Evolutionary conservation across 2,888 invertebrate species (phyloP), one percentile per base, ranked within the genome.

Genomic region (Flexamia atlantica): DNA sequence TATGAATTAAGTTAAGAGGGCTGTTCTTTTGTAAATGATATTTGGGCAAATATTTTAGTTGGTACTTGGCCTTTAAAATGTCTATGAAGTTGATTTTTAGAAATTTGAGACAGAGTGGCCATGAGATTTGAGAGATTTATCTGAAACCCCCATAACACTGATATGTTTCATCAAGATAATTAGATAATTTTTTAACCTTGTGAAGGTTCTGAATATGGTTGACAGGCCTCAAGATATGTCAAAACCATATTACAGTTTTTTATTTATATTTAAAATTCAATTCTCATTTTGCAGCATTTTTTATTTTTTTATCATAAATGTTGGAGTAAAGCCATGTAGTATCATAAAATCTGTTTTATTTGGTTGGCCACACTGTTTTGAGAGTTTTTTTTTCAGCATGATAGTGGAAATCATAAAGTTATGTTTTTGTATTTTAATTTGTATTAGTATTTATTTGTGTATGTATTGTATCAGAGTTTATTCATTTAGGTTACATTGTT

Each of bases 391-490:
- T 53, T 53, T 53, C 23, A 20, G 20, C 7, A 53, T 53, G 53
- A 20, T 53, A 23, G 53, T 23, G 23, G 23, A 53, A 28, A 17
- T 25, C 23, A 23, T 57, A 23, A 23, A 64, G 64, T 64, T 64
- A 64, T 30, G 28, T 64, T 64, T 64, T 64, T 64, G 64, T 64
- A 64, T 64, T 64, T 57, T 23, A 28, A 64, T 28, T 64, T 30
- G 64, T 64, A 64, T 64, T 14, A 64, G 64, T 64, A 64, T 64
- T 64, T 64, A 64, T 64, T 64, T 64, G 30, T 64, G 64, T 64
- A 28, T 64, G 28, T 64, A 23, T 64, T 64, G 64, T 64, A 28
- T 4, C 28, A 25, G n/a, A 64, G 64, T 28, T 53, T 64, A 10
- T 28, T 64, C 30, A 12, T 57, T 25, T 23, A 57, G 50, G 23